Base-by-base conservation (phyloP, 2,888 invertebrate genomes). In the Drosophila affinis region DNA sequence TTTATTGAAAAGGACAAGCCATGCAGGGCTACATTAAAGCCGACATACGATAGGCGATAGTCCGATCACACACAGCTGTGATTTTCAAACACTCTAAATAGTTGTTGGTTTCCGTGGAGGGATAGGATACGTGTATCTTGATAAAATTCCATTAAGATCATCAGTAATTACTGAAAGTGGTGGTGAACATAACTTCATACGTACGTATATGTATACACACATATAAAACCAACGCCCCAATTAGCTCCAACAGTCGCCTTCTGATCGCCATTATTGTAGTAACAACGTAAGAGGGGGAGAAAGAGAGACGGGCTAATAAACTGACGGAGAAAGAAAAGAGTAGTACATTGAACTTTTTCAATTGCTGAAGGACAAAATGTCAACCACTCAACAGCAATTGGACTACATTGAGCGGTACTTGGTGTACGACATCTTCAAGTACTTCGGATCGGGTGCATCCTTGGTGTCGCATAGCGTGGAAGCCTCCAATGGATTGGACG, bases 401-500 rank as follows among this genome's bases (percentile, higher is more conserved):
- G 67, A 61, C 27, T 91, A 89, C 58, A 90, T 91, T 58, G 77
- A 88, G 34, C 80, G 84, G 18, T 62, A 84, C 64, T 57, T 91
- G 32, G 79, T 91, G 39, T 80, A 87, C 14, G 87, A 91, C 70
- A 84, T 91, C 27, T 65, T 81, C 3, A 72, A 80, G 18, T 84
- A 89, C 39, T 77, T 91, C 48, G 69, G 77, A 0, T 64, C 74
- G n/a, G 80, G 88, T 48, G 73, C 69, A 7, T 68, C 78, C 3
- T 21, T 91, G 3, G 24, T 81, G 6, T 62, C 75, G 0, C 83
- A 78, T 57, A 65, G 80, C 12, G 68, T 88, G 1, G 77, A 88
- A 39, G 81, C 84, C 64, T 80, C 88, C n/a, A 80, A 68, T n/a
- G 90, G 91, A 0, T 64, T 91, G 12, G 91, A 91, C 72, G 91